These are phyloP conservation scores for Columba janthina DNA, from an alignment of 2,113 vertebrate species.

Conservation along the genomic window DNA sequence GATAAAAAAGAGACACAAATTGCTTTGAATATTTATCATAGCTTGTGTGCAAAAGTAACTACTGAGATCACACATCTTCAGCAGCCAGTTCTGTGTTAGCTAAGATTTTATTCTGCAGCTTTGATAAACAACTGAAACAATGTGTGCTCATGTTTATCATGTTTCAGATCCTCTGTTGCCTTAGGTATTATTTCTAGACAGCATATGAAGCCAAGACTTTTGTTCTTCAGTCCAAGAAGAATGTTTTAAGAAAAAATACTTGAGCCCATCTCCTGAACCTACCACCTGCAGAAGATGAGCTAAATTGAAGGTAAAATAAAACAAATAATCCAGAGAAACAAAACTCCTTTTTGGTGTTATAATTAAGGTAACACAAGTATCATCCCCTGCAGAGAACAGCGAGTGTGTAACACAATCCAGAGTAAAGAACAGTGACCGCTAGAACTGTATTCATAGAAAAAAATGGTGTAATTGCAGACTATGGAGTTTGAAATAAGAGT, in stretches of 20 bases:
- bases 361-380: not conserved
- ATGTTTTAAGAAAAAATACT: not conserved
- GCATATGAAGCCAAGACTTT: not conserved
- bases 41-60: not conserved
- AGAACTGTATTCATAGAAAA: not conserved
- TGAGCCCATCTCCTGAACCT: not conserved
- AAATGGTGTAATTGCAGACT: not conserved
- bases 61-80: not conserved
- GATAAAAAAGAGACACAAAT: not conserved
- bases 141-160: not conserved
- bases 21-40: not conserved
- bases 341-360: not conserved
- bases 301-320: not conserved
- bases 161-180: not conserved
- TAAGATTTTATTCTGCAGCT: not conserved
- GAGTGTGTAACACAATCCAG: not conserved
- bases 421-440: not conserved
- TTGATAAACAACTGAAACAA: not conserved
- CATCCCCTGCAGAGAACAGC: not conserved
- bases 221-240: not conserved
- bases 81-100: not conserved
- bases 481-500: not conserved
- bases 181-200: slow-evolving; percentile 9
- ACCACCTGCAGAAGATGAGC: not conserved
- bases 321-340: not conserved